These are phyloP conservation scores for Hydrolagus colliei DNA, from an alignment of 2,797 vertebrate species.

Conservation along the genomic window DNA sequence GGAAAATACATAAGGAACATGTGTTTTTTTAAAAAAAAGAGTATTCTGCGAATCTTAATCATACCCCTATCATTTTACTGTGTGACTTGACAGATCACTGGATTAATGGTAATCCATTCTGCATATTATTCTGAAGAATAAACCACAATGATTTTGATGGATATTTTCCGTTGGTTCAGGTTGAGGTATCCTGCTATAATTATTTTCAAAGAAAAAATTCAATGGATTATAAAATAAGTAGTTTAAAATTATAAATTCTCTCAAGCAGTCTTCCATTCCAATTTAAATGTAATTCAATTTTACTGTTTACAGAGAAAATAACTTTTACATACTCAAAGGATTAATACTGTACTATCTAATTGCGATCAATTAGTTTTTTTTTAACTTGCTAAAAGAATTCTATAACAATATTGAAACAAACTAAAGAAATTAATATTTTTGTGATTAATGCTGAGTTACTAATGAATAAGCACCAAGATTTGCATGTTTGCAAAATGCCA, in stretches of 20 bases:
- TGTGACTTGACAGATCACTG: not conserved
- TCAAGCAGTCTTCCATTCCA: conserved; percentile 24
- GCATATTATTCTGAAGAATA: not conserved
- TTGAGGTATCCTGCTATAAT: not conserved
- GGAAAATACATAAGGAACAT: not conserved
- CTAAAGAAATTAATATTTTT: conserved; percentile 27
- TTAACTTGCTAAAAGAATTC: conserved; percentile 8
- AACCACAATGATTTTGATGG: not conserved
- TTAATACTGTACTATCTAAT: conserved; percentile 28
- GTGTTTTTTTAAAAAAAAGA: not conserved
- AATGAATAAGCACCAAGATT: conserved; percentile 12
- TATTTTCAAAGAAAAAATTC: conserved; percentile 3
- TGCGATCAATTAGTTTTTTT: conserved; percentile 11
- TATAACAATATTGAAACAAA: conserved; percentile 26
- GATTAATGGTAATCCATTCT: not conserved
- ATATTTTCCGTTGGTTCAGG: too few species aligned
- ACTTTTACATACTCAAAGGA: conserved; percentile 11
- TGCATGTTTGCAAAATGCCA: conserved; percentile 22
- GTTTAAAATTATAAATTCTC: conserved; percentile 9
- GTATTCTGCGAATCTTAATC: not conserved
- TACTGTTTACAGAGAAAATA: conserved; percentile 13
- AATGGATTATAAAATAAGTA: not conserved
- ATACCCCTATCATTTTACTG: too few species aligned
- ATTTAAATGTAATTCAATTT: not conserved
- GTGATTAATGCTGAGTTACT: conserved; percentile 24